Percentiles rank a stretch among this genome's conserved stretches.
Evolutionary conservation across 2,888 invertebrate species (phyloP).

Genomic region (Saturnia pavonia): DNA sequence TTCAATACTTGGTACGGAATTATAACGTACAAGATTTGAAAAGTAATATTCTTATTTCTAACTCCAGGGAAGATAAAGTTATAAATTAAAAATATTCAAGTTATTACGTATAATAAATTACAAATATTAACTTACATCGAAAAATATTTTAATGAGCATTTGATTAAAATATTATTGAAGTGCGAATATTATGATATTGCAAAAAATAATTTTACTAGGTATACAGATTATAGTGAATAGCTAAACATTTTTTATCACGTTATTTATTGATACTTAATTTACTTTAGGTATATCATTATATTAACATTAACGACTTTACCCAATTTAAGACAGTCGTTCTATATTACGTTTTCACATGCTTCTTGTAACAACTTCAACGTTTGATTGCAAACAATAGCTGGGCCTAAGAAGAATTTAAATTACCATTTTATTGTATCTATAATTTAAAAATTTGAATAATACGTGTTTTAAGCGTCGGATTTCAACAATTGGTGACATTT

Average conservation of each 20-base stretch:
- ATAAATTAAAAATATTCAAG: background rate
- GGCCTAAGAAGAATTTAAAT: background rate
- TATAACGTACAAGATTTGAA: background rate
- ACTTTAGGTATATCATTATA: no score
- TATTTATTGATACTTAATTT: background rate
- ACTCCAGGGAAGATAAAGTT: background rate
- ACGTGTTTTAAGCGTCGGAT: no score
- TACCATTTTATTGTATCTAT: background rate
- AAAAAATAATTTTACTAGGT: no score
- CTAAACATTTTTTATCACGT: background rate
- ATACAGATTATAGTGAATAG: no score
- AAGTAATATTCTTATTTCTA: background rate
- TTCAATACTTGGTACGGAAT: no score
- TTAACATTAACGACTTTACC: no score
- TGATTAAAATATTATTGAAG: no score
- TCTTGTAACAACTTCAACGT: background rate
- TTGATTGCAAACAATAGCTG: background rate
- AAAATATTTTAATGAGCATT: background rate
- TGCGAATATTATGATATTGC: no score
- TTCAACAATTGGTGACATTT: no score
- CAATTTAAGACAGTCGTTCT: no score
- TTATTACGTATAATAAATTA: background rate
- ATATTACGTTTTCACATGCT: no score
- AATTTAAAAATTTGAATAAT: no score
- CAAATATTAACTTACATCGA: background rate